A percentile compares a stretch with the other conserved stretches of the same genome.
These are phyloP conservation scores for Butastur rufipennis DNA, from an alignment of 2,113 vertebrate species.

Conservation along the genomic window DNA sequence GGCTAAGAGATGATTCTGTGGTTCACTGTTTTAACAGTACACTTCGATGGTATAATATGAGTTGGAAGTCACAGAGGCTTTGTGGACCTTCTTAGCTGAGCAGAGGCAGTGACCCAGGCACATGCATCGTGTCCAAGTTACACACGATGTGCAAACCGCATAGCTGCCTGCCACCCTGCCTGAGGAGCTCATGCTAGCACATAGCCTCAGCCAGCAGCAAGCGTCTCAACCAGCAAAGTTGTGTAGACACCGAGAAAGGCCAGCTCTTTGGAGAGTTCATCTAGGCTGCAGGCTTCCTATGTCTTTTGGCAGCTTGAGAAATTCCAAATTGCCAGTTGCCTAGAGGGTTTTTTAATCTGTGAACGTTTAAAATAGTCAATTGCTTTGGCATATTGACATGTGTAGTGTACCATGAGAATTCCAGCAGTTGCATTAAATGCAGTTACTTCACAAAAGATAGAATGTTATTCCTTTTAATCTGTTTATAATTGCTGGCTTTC, in stretches of 20 bases:
- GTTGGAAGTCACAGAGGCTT: neutral
- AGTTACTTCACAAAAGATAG: neutral
- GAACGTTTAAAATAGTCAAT: slow-evolving; percentile 15
- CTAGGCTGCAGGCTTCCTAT: neutral
- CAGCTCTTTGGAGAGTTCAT: neutral
- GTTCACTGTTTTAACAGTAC: neutral
- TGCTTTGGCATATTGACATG: slow-evolving; percentile 12
- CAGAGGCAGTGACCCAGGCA: neutral
- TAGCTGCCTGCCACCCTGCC: neutral
- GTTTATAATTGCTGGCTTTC: slow-evolving; percentile 15
- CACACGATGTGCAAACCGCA: accelerated
- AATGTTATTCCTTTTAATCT: neutral
- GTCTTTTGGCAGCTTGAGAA: neutral
- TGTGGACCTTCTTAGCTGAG: neutral
- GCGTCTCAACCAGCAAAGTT: neutral
- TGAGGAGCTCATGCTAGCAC: neutral
- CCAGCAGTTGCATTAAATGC: slow-evolving; percentile 17
- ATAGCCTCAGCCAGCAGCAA: neutral
- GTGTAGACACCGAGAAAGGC: accelerated
- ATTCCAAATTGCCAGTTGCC: neutral
- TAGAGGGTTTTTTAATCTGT: neutral
- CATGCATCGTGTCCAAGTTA: accelerated
- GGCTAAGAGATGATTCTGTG: neutral
- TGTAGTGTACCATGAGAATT: slow-evolving; percentile 20
- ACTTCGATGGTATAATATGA: neutral